Evolutionary conservation across 2,888 invertebrate genomes (phyloP), one percentile per base, ranked within the genome.

Genomic region (Ceratothoa steindachneri): DNA sequence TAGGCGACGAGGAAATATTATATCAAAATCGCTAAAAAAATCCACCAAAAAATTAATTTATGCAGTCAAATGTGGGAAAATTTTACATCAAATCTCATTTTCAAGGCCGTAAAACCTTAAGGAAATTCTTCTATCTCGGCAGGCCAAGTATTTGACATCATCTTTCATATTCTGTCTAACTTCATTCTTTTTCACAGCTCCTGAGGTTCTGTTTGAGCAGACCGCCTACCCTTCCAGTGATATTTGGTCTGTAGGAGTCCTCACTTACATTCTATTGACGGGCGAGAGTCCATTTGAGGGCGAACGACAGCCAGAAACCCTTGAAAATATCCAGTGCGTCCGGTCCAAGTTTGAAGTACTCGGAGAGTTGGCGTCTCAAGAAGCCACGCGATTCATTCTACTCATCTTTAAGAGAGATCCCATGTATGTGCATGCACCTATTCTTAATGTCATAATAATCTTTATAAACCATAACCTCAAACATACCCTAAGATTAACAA

Each of bases 331-430:
- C 82, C 89, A 91, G 81, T 95, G 90, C 86, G 95, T 95, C 15
- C 88, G 97, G 69, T 95, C 93, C 86, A 89, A 96, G 82, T 96
- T 96, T 83, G 97, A 97, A 83, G 90, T 95, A 84, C 88, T 99
- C 9, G 97, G 92, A 84, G 94, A 93, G 83, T 97, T 97, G 85
- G 90, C 96, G 71, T 94, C 95, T 53, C 96, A 94, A 85, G 95
- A 95, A 85, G 92, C 92, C 3, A 91, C 93, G 4, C 87, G 96
- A 81, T 98, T 99, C 87, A 89, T 98, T 81, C 97, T 96, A 92
- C 90, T 93, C 84, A 87, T 97, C 78, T 93, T 99, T 86, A 97
- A 97, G 87, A 90, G 95, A 82, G 90, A 93, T 80, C 96, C 98
- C 31, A 89, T 91, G 92, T 93, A 87, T 86, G 88, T 85, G 60